phyloP scores from a whole-genome alignment of 2,888 invertebrate species.

The Drosophila sordidula region DNA sequence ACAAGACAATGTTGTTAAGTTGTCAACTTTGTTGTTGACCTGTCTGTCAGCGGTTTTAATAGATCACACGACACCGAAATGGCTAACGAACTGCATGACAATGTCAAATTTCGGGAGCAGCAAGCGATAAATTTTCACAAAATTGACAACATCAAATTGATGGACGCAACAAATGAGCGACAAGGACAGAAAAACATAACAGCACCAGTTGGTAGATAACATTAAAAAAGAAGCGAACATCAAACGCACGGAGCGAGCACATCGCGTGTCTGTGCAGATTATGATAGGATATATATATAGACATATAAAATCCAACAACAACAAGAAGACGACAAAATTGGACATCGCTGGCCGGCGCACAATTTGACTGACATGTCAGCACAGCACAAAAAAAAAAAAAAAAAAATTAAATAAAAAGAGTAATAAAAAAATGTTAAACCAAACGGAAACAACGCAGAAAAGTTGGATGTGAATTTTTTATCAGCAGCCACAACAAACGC shows the following conservation, averaged over 20 bases:
- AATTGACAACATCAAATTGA: constrained; percentile 81
- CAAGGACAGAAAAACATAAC: constrained; percentile 27
- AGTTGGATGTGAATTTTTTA: constrained; percentile 62
- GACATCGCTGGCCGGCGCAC: constrained; percentile 49
- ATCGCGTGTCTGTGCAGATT: constrained; percentile 81
- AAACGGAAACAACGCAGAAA: constrained; percentile 23
- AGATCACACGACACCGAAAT: constrained; percentile 40
- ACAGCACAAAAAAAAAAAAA: constrained; percentile 16
- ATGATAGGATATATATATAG: constrained; percentile 68
- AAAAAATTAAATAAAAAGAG: constrained; percentile 9
- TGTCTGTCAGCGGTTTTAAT: constrained; percentile 41
- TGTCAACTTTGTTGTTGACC: constrained; percentile 33
- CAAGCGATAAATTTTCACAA: constrained; percentile 77
- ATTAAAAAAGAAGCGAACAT: constrained; percentile 52
- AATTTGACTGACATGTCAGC: constrained; percentile 76
- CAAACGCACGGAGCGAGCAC: constrained; percentile 37
- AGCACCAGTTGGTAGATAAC: constrained; percentile 57
- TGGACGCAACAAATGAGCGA: constrained; percentile 70
- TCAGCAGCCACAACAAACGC: constrained; percentile 38
- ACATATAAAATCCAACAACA: constrained; percentile 37
- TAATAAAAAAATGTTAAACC: constrained; percentile 8
- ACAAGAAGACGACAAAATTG: constrained; percentile 45
- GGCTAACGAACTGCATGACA: constrained; percentile 79
- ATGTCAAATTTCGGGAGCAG: constrained; percentile 72
- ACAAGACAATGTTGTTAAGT: constrained; percentile 19